These are phyloP conservation scores for Lonchura striata DNA, from an alignment of 2,113 vertebrate genomes.

Conservation along the genomic window DNA sequence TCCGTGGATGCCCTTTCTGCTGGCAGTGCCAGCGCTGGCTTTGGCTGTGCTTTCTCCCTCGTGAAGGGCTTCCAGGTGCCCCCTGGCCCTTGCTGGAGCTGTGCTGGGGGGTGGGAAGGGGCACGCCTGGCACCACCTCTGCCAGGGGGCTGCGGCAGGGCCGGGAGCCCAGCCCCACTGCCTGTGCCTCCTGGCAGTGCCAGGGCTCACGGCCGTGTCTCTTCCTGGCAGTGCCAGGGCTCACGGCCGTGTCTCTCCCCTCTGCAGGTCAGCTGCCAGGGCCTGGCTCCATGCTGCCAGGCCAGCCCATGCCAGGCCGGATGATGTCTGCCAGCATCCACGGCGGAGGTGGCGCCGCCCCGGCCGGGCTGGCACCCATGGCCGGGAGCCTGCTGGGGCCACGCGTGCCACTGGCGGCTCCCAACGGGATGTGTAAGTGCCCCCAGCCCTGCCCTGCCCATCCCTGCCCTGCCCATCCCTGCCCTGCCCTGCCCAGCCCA, in stretches of 20 bases:
- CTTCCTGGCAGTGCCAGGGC: background rate
- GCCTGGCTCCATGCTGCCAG: conserved; percentile 69
- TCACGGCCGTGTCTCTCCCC: background rate
- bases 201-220: background rate
- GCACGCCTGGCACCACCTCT: rapidly evolving
- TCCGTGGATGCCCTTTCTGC: background rate
- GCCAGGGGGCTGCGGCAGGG: no score
- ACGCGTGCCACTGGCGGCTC: conserved; percentile 85
- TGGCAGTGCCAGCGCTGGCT: rapidly evolving
- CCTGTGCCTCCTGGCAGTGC: no score
- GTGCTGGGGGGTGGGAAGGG: background rate
- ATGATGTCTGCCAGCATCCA: conserved; percentile 84
- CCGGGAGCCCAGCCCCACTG: no score
- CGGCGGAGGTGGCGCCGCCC: conserved; percentile 33
- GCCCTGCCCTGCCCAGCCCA: no score
- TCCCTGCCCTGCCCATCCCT: no score
- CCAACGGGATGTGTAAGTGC: conserved; percentile 94
- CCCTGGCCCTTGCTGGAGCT: background rate
- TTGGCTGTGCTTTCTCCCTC: background rate
- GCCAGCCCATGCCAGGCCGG: conserved; percentile 83
- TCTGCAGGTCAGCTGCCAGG: conserved; percentile 84
- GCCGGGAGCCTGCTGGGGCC: conserved; percentile 81
- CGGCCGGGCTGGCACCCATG: conserved; percentile 68
- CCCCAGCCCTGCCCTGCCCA: no score
- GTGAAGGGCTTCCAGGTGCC: background rate